Conservation (phyloP, 1,140 invertebrate species). For the Drosophila willistoni region DNA sequence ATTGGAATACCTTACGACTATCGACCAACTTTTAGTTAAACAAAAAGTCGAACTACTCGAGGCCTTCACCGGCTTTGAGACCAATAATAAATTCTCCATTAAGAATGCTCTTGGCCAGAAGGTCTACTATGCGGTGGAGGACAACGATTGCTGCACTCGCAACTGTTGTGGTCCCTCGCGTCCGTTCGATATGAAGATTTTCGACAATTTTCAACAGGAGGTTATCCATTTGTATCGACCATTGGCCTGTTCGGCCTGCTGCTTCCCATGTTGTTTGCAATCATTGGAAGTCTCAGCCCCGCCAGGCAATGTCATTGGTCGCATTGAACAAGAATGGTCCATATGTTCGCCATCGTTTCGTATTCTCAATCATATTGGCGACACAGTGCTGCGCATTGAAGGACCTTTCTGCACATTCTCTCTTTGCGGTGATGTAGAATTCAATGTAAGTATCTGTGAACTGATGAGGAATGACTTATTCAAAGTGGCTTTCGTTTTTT, state of each 20-base stretch:
- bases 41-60: slow-evolving; percentile 94
- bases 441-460: slow-evolving; percentile 84
- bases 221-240: slow-evolving; percentile 90
- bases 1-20: slow-evolving; percentile 95
- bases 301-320: slow-evolving; percentile 89
- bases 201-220: slow-evolving; percentile 91
- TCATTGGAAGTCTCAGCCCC: slow-evolving; percentile 90
- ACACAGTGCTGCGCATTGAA: slow-evolving; percentile 91
- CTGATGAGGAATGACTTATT: not conserved
- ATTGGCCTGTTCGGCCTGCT: slow-evolving; percentile 90
- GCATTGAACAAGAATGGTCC: slow-evolving; percentile 93
- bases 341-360: slow-evolving; percentile 90
- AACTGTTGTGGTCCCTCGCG: slow-evolving; percentile 91
- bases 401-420: slow-evolving; percentile 92
- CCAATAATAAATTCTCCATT: slow-evolving; percentile 94
- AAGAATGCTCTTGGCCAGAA: slow-evolving; percentile 91
- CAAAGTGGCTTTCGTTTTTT: not conserved
- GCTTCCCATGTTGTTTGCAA: slow-evolving; percentile 93
- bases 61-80: slow-evolving; percentile 93
- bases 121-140: slow-evolving; percentile 93
- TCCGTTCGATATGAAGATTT: slow-evolving; percentile 93
- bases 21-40: slow-evolving; percentile 94
- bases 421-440: slow-evolving; percentile 92
- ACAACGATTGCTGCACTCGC: slow-evolving; percentile 91
- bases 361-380: slow-evolving; percentile 90